Evolutionary conservation across 2,797 vertebrate species (phyloP).

Genomic region (Cephalopachus bancanus): DNA sequence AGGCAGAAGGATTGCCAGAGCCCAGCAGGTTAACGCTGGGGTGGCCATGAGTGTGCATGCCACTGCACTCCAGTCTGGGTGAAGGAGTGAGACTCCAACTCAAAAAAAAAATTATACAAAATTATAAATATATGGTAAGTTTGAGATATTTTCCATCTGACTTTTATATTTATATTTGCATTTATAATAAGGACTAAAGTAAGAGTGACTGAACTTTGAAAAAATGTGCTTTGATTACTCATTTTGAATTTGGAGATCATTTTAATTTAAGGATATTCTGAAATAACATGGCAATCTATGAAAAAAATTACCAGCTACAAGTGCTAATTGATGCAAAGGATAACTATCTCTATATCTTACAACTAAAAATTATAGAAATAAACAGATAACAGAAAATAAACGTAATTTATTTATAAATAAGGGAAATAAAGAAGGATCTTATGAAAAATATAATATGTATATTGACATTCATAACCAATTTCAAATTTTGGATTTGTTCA

Average conservation of each 20-base stretch:
- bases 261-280: constrained; percentile 16
- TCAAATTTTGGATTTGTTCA: constrained; percentile 33
- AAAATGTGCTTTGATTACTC: constrained; percentile 28
- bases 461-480: not conserved
- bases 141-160: not conserved
- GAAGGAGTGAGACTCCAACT: no score
- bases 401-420: constrained; percentile 33
- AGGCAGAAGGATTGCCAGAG: no score
- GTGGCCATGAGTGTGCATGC: no score
- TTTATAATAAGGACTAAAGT: not conserved
- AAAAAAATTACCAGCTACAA: constrained; percentile 21
- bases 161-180: constrained; percentile 34
- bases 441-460: not conserved
- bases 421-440: constrained; percentile 4
- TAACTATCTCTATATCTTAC: not conserved
- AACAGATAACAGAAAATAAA: constrained; percentile 12
- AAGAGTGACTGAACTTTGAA: constrained; percentile 3
- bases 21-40: no score
- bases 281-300: constrained; percentile 53
- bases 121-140: not conserved
- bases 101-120: not conserved
- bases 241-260: constrained; percentile 45
- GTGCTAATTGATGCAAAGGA: constrained; percentile 8
- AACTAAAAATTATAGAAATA: constrained; percentile 30
- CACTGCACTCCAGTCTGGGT: no score